These are phyloP conservation scores for Carassius gibelio DNA, from an alignment of 2,113 vertebrate genomes.

Conservation along the genomic window DNA sequence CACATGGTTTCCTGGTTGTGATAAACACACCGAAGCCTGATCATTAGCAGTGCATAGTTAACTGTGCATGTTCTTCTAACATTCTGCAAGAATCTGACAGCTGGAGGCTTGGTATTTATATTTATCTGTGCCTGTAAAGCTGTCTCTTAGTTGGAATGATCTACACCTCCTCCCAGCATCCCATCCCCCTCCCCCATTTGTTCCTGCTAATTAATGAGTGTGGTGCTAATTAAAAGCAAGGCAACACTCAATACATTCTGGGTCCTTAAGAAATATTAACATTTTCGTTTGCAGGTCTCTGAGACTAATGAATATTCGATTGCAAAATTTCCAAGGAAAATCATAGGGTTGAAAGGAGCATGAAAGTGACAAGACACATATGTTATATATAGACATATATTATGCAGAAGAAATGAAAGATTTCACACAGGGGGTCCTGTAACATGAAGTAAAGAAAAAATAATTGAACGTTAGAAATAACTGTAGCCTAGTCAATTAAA, in stretches of 20 bases:
- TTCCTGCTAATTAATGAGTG: conserved; percentile 64
- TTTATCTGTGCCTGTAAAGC: conserved; percentile 53
- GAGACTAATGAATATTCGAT: conserved; percentile 44
- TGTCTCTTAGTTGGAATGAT: conserved; percentile 33
- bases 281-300: conserved; percentile 23
- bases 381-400: not conserved
- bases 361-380: not conserved
- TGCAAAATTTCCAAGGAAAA: conserved; percentile 12
- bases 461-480: not conserved
- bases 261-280: conserved; percentile 48
- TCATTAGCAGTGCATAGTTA: conserved; percentile 45
- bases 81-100: conserved; percentile 44
- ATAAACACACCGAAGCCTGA: conserved; percentile 36
- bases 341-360: not conserved
- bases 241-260: conserved; percentile 52
- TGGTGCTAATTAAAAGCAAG: conserved; percentile 67
- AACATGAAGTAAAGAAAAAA: not conserved
- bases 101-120: conserved; percentile 58
- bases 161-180: conserved; percentile 15
- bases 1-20: conserved; percentile 27
- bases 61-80: conserved; percentile 40
- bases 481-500: not conserved
- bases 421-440: not conserved
- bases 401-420: not conserved
- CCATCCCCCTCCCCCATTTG: conserved; percentile 42